phyloP scores from a whole-genome alignment of 2,888 invertebrate species.

The Rhagophthalmus giganteus region DNA sequence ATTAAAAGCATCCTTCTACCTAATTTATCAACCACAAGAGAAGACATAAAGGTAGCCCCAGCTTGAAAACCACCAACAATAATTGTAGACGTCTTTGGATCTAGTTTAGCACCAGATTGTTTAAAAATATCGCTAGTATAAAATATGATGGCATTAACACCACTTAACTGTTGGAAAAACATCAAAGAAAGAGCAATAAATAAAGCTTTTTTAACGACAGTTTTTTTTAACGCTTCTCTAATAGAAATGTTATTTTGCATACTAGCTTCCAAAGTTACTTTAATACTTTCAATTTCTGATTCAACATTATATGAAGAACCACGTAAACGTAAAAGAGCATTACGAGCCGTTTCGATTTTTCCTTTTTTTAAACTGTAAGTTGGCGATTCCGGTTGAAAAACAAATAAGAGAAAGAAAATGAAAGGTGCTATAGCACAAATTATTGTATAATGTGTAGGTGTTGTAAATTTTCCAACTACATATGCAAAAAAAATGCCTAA shows the following conservation, averaged over 20 bases:
- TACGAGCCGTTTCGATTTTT: conserved; percentile 66
- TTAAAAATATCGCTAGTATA: conserved; percentile 76
- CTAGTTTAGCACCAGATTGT: conserved; percentile 63
- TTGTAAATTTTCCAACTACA: conserved; percentile 48
- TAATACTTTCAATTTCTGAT: conserved; percentile 69
- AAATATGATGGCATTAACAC: conserved; percentile 83
- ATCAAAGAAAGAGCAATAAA: conserved; percentile 78
- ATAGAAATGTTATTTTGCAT: conserved; percentile 60
- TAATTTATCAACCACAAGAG: conserved; percentile 76
- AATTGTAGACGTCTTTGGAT: conserved; percentile 68
- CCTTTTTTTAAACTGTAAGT: conserved; percentile 69
- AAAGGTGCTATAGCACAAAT: conserved; percentile 69
- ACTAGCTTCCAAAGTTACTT: conserved; percentile 59
- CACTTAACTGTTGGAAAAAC: conserved; percentile 87
- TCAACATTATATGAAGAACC: conserved; percentile 71
- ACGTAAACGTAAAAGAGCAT: conserved; percentile 73
- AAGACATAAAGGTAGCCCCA: conserved; percentile 72
- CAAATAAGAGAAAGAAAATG: conserved; percentile 70
- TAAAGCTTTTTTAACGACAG: conserved; percentile 67
- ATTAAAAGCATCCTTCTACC: conserved; percentile 79
- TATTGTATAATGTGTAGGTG: conserved; percentile 64
- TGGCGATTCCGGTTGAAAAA: conserved; percentile 88
- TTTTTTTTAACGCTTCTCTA: conserved; percentile 54
- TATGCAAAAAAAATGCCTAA: conserved; percentile 84
- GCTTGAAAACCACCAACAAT: conserved; percentile 83